Base-by-base conservation (phyloP, 2,888 invertebrate species). In the Falcaria lacertinaria region DNA sequence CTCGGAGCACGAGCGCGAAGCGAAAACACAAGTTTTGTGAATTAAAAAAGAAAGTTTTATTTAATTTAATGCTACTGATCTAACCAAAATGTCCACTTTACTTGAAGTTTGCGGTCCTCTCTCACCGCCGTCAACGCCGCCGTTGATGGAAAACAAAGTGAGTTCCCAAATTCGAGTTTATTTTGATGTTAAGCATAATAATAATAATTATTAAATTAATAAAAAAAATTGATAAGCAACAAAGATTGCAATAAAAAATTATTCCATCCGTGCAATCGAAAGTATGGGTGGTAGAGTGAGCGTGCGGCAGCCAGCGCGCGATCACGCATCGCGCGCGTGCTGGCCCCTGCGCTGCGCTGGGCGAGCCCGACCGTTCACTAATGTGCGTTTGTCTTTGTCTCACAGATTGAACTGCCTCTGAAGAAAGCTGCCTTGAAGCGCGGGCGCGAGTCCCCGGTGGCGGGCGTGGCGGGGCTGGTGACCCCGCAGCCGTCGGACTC, bases 401-500 rank as follows among this genome's bases (percentile, higher is more conserved):
- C 74, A 52, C 87, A 79, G 88, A 78, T 85, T 57, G 89, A 81
- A 66, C 63, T 81, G 60, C 85, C 85, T 60, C 55, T 80, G 64
- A 84, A 84, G 71, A 82, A 82, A 69, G 81, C 80, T 44, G 80
- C 80, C 15, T 41, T 75, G 54, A 86, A 85, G 64, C 79, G 85
- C 15, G 75, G 71, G 47, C 64, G 76, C 40, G 80, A 80, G 64
- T 72, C 78, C 1, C 67, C 80, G 19, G 80, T 76, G 41, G 72
- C 79, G 41, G 87, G 88, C 19, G 80, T 76, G 41, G 72, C 79
- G 41, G 87, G 88, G 42, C 80, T 90, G 57, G 91, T 95, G 43
- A 96, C 96, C 2, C 96, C 96, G 0, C 95, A 96, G 76, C 94
- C 95, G 15, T 96, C 96, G 0, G 96, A 97, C 76, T 95, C 95